Evolutionary conservation across 2,113 vertebrate species (phyloP).

Genomic region (Hymenochirus boettgeri): DNA sequence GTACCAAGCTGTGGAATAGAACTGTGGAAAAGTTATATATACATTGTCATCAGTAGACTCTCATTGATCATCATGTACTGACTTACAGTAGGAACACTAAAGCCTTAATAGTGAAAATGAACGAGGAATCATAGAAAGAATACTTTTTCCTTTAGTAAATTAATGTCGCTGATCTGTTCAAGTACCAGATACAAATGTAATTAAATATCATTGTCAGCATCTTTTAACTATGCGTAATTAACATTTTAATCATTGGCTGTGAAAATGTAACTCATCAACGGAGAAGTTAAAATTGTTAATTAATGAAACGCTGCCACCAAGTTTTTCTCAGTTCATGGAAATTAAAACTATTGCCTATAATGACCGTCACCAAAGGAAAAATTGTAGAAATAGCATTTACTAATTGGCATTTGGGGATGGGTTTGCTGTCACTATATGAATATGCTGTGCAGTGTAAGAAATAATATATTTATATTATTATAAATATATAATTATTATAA

Average conservation of each 20-base stretch:
- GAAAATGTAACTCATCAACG: not conserved
- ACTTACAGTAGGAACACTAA: too few relatives aligned
- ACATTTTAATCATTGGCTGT: not conserved
- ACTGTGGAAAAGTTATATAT: too few relatives aligned
- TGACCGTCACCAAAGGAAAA: not conserved
- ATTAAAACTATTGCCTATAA: constrained; percentile 1
- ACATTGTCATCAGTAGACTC: too few relatives aligned
- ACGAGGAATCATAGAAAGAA: too few relatives aligned
- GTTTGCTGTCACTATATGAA: too few relatives aligned
- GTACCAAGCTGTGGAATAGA: too few relatives aligned
- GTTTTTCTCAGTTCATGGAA: not conserved
- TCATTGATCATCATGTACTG: too few relatives aligned
- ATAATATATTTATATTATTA: too few relatives aligned
- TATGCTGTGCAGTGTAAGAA: too few relatives aligned
- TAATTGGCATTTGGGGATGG: too few relatives aligned
- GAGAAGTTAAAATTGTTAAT: not conserved
- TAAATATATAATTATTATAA: too few relatives aligned
- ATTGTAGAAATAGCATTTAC: not conserved
- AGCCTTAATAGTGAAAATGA: too few relatives aligned
- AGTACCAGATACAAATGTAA: not conserved
- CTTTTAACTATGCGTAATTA: not conserved
- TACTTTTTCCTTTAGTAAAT: not conserved
- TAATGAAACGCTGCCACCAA: not conserved
- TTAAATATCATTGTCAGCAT: constrained; percentile 1
- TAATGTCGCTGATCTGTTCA: not conserved